Conservation (phyloP, 2,797 vertebrate genomes). For the Podarcis siculus region DNA sequence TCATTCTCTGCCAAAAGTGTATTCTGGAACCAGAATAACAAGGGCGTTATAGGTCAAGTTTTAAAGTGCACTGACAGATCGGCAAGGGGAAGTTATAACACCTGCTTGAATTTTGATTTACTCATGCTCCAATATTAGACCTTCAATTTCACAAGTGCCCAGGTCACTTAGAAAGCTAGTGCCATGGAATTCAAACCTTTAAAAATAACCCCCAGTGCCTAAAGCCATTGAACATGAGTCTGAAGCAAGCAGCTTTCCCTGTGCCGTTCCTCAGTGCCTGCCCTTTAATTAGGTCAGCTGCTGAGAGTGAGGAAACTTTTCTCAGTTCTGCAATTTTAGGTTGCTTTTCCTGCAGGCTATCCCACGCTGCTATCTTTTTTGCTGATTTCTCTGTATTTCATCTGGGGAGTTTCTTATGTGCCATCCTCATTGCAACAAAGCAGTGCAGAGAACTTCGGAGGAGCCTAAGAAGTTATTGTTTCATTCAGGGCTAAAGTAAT, state of each 20-base stretch:
- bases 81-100: slow-evolving; percentile 41
- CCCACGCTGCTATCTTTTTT: neutral
- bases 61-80: slow-evolving; percentile 40
- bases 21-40: slow-evolving; percentile 6
- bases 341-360: neutral
- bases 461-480: neutral
- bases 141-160: slow-evolving; percentile 39
- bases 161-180: slow-evolving; percentile 54
- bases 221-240: slow-evolving; percentile 28
- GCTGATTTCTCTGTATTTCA: neutral
- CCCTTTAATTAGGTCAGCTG: slow-evolving; percentile 31
- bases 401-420: neutral
- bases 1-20: slow-evolving; percentile 49
- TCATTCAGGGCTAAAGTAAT: neutral
- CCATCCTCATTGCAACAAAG: neutral
- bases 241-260: slow-evolving; percentile 25
- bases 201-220: slow-evolving; percentile 30
- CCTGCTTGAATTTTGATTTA: slow-evolving; percentile 38
- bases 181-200: slow-evolving; percentile 38
- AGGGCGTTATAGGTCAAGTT: neutral
- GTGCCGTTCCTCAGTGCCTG: slow-evolving; percentile 24
- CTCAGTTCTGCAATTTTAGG: slow-evolving; percentile 31
- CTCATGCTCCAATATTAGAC: slow-evolving; percentile 47
- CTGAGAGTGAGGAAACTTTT: slow-evolving; percentile 16
- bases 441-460: neutral